phyloP scores from a whole-genome alignment of 2,888 invertebrate species.

The Sipha maydis region DNA sequence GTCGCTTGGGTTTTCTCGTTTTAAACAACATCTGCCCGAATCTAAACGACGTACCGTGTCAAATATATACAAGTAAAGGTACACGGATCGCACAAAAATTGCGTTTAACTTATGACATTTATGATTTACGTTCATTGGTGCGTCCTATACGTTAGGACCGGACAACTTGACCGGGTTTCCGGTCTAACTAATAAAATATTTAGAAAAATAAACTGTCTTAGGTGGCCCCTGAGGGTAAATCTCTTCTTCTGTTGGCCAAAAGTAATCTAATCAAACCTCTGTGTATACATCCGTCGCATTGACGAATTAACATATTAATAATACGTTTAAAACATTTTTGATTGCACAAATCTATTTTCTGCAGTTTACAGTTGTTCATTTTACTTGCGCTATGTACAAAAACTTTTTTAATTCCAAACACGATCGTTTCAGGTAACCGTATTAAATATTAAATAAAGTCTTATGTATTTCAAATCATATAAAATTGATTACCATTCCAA shows the following conservation, averaged over 20 bases:
- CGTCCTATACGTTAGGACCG: too few species aligned
- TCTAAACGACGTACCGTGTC: slow-evolving; percentile 49
- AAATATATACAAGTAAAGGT: background rate
- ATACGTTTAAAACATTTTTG: background rate
- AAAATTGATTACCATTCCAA: too few species aligned
- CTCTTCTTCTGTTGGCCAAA: background rate
- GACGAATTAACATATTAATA: background rate
- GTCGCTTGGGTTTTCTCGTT: background rate
- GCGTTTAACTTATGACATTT: background rate
- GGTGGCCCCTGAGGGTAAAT: background rate
- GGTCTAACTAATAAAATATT: slow-evolving; percentile 20
- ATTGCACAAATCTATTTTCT: background rate
- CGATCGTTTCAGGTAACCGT: too few species aligned
- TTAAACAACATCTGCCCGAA: slow-evolving; percentile 55
- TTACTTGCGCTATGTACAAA: background rate
- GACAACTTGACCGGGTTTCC: background rate
- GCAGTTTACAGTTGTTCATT: background rate
- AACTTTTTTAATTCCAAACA: background rate
- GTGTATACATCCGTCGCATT: background rate
- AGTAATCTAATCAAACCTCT: background rate
- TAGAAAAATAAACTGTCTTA: background rate
- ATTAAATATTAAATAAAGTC: too few species aligned
- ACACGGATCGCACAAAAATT: background rate
- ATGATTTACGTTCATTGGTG: background rate
- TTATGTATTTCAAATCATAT: too few species aligned